Evolutionary conservation across 2,113 vertebrate species (phyloP).

Genomic region (Mobula hypostoma): DNA sequence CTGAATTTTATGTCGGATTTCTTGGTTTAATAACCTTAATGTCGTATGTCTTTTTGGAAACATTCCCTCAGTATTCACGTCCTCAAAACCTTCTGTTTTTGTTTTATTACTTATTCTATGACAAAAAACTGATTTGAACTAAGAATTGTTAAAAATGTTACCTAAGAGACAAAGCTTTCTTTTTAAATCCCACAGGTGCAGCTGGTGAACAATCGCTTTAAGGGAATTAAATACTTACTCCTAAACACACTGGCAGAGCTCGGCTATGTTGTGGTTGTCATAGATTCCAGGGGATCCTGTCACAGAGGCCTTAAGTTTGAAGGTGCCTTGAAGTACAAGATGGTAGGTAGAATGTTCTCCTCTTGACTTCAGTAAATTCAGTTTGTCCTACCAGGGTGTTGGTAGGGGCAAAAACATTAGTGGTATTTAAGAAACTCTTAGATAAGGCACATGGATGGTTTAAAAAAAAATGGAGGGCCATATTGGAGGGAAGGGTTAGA

Average conservation of each 20-base stretch:
- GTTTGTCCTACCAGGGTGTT: no score
- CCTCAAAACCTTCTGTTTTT: background rate
- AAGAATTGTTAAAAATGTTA: background rate
- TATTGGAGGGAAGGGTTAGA: no score
- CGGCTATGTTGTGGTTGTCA: slow-evolving; percentile 68
- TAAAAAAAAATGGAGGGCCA: no score
- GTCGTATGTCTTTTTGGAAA: no score
- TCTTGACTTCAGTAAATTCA: background rate
- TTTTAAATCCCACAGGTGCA: slow-evolving; percentile 59
- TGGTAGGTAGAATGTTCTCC: slow-evolving; percentile 53
- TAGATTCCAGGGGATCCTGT: slow-evolving; percentile 71
- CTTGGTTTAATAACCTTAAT: no score
- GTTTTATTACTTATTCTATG: background rate
- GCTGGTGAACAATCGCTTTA: slow-evolving; percentile 70
- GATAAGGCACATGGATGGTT: no score
- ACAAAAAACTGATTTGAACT: background rate
- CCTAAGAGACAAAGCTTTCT: background rate
- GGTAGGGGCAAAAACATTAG: no score
- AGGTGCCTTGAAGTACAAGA: slow-evolving; percentile 74
- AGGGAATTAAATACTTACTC: slow-evolving; percentile 71
- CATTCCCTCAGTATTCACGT: no score
- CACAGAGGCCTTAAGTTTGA: slow-evolving; percentile 71
- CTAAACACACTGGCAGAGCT: slow-evolving; percentile 68
- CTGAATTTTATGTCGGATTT: no score
- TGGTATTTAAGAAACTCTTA: no score